phyloP scores from a whole-genome alignment of 2,797 vertebrate species.

The Serranus cabrilla region DNA sequence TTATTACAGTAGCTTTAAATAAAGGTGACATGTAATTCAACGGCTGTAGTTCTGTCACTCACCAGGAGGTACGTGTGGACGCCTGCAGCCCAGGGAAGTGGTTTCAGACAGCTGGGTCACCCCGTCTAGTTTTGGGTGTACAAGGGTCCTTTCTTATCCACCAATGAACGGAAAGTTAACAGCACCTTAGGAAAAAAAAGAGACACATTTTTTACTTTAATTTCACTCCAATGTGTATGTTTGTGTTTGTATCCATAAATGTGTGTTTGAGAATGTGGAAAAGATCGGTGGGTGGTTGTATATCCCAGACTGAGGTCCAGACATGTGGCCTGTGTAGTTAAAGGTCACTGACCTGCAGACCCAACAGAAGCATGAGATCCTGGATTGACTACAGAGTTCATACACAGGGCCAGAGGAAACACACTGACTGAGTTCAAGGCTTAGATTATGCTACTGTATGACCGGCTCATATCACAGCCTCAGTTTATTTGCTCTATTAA shows the following conservation, averaged over 20 bases:
- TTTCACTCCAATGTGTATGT: neutral
- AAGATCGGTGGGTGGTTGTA: constrained; percentile 1
- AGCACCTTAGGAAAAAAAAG: constrained; percentile 28
- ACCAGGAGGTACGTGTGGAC: constrained; percentile 44
- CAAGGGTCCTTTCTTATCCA: constrained; percentile 10
- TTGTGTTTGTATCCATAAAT: neutral
- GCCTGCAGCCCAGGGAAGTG: constrained; percentile 33
- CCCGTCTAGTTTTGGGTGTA: neutral
- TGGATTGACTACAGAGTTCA: constrained; percentile 4
- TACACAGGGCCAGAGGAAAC: neutral
- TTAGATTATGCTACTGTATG: neutral
- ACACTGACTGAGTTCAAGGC: constrained; percentile 1
- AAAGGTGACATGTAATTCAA: fast-evolving
- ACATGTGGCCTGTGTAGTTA: neutral
- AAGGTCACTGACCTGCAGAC: constrained; percentile 9
- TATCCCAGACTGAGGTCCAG: constrained; percentile 10
- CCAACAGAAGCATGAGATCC: constrained; percentile 6
- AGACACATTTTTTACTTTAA: neutral
- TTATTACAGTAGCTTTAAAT: neutral
- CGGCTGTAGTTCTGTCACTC: constrained; percentile 26
- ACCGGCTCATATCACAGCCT: constrained; percentile 1
- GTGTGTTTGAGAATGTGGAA: neutral
- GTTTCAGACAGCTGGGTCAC: constrained; percentile 7
- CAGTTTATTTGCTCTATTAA: neutral
- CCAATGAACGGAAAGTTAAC: neutral